Percentiles rank a stretch among this genome's conserved stretches.
Evolutionary conservation across 2,113 vertebrate species (phyloP).

Genomic region (Trichomycterus rosablanca): DNA sequence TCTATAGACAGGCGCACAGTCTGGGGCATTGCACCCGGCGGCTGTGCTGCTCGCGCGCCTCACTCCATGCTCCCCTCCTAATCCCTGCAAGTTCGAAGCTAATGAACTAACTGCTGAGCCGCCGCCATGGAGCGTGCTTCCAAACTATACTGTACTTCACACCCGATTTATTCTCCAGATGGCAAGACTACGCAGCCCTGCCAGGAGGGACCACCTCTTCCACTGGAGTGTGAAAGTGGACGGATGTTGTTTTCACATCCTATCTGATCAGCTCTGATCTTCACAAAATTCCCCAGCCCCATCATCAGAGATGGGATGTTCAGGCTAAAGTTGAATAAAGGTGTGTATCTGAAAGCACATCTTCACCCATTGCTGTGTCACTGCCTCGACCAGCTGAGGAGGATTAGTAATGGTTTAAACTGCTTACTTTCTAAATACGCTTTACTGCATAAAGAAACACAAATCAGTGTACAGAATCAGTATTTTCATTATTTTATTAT

Average conservation of each 20-base stretch:
- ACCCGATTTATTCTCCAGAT: slow-evolving; percentile 99
- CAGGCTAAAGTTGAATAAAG: slow-evolving; percentile 21
- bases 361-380: slow-evolving; percentile 45
- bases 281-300: slow-evolving; percentile 25
- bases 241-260: slow-evolving; percentile 80
- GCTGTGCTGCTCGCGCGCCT: slow-evolving; percentile 60
- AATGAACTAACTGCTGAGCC: slow-evolving; percentile 99
- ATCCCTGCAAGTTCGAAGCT: slow-evolving; percentile 98
- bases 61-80: slow-evolving; percentile 78
- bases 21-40: slow-evolving; percentile 56
- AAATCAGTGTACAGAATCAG: no score
- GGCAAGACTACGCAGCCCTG: slow-evolving; percentile 83
- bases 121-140: slow-evolving; percentile 92
- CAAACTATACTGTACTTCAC: slow-evolving; percentile 99
- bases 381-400: slow-evolving; percentile 39
- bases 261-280: slow-evolving; percentile 48
- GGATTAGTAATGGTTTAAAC: slow-evolving; percentile 26
- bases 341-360: slow-evolving; percentile 29
- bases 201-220: slow-evolving; percentile 86
- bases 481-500: no score
- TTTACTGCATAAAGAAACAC: background rate
- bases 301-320: slow-evolving; percentile 32
- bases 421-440: background rate
- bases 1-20: slow-evolving; percentile 57
- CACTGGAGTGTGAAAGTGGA: slow-evolving; percentile 91